Conservation (phyloP, 2,797 vertebrate genomes). For the Gallirallus australis region DNA sequence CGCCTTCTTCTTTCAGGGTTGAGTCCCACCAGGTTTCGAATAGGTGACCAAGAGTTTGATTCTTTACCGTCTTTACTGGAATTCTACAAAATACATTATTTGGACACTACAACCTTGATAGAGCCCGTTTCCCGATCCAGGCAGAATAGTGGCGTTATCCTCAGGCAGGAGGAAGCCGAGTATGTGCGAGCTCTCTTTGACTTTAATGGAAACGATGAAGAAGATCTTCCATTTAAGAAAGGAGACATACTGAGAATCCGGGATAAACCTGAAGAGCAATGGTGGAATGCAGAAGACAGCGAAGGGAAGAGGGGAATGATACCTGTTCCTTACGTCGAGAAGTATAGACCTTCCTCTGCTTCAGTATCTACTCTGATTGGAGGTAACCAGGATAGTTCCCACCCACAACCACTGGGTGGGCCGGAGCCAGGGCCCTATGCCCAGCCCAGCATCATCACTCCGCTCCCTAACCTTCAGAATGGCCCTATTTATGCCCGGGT, state of each 20-base stretch:
- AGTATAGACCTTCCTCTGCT: conserved; percentile 91
- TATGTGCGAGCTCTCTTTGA: conserved; percentile 97
- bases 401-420: conserved; percentile 88
- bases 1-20: conserved; percentile 80
- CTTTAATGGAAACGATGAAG: conserved; percentile 97
- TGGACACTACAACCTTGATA: conserved; percentile 99
- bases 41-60: conserved; percentile 98
- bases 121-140: conserved; percentile 94
- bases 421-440: conserved; percentile 96
- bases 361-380: conserved; percentile 82
- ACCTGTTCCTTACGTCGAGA: conserved; percentile 98
- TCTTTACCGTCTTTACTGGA: conserved; percentile 95
- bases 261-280: conserved; percentile 99
- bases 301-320: conserved; percentile 97
- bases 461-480: conserved; percentile 98
- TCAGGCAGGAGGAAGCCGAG: conserved; percentile 89
- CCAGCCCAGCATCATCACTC: conserved; percentile 93
- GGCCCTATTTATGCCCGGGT: conserved; percentile 97
- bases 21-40: conserved; percentile 89
- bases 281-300: conserved; percentile 98
- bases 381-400: conserved; percentile 92
- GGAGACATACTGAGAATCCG: conserved; percentile 93
- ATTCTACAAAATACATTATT: conserved; percentile 99
- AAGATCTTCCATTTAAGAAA: conserved; percentile 98
- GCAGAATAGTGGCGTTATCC: conserved; percentile 86